Evolutionary conservation across 1,140 invertebrate genomes (phyloP), one percentile per base, ranked within the genome.

Genomic region (Drosophila pandora): DNA sequence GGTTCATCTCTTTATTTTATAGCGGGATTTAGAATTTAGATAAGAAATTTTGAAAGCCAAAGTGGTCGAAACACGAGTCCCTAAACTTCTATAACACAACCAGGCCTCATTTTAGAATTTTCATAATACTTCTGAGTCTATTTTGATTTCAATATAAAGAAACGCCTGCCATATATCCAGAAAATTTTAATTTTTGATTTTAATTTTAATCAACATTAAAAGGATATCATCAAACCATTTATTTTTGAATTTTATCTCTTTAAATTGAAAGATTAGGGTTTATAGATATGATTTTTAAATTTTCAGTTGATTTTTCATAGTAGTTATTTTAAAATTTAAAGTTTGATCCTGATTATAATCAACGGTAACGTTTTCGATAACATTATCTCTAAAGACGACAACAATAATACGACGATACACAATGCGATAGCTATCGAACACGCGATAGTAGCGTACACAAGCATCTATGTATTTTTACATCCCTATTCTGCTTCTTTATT

Each of bases 1-100:
- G 80, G 12, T 70, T 68, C 82, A 3, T 34, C 12, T 54, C 0
- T 21, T 48, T 13, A 6, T 9, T 49, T 30, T 39, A 8, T 21
- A 13, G 3, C 23, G 9, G 0, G 2, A 2, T 56, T 67, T 47
- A 8, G 0, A 61, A 72, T 53, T 72, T 60, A 6, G 37, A 23
- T 41, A 22, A 22, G 21, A 47, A 81, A 81, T 76, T 76, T 81
- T 7, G 57, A 65, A 13, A 21, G 22, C 62, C 55, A 43, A 85
- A 71, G 54, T 41, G 34, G 25, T 39, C n/a, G 17, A 58, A 69
- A 60, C 0, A 43, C 21, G 12, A 37, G 8, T 22, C 4, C 23
- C 34, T 56, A 60, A 2, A 62, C 52, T 37, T 39, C 39, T n/a
- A 12, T 5, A 28, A 22, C n/a, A 32, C 56, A 47, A 60, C 41